phyloP scores from a whole-genome alignment of 2,797 vertebrate genomes.

The Apogon talboti region DNA sequence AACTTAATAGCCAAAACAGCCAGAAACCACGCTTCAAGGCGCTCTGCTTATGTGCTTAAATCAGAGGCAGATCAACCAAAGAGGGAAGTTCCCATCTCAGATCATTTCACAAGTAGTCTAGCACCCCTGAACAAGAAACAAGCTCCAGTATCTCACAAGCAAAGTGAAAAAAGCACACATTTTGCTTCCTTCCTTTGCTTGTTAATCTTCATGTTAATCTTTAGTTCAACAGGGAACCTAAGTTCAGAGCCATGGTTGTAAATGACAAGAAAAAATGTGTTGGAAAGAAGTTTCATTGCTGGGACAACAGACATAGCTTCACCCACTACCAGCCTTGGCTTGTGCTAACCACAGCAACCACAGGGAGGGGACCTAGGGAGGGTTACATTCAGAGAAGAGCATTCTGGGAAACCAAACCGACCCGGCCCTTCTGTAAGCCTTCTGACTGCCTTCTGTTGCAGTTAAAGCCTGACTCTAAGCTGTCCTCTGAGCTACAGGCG shows the following conservation, averaged over 20 bases:
- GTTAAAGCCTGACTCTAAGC: slow-evolving; percentile 41
- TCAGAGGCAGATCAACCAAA: no score
- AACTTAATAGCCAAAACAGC: no score
- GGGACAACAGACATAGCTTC: slow-evolving; percentile 28
- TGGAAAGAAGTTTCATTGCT: slow-evolving; percentile 17
- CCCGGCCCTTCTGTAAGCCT: slow-evolving; percentile 48
- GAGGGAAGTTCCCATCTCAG: no score
- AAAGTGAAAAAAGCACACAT: background rate
- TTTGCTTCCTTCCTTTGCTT: background rate
- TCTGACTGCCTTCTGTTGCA: slow-evolving; percentile 34
- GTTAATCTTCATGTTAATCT: background rate
- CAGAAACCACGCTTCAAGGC: no score
- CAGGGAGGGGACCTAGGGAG: slow-evolving; percentile 58
- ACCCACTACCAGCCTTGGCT: slow-evolving; percentile 54
- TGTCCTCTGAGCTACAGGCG: slow-evolving; percentile 29
- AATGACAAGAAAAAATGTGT: slow-evolving; percentile 6
- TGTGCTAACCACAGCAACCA: slow-evolving; percentile 59
- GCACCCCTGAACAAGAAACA: no score
- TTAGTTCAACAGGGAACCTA: background rate
- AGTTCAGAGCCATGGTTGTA: background rate
- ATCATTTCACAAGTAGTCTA: no score
- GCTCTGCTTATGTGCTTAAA: no score
- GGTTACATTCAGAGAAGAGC: slow-evolving; percentile 55
- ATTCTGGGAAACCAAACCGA: slow-evolving; percentile 61
- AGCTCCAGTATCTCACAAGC: background rate